Percentiles rank a stretch among this genome's conserved stretches.
Conservation (phyloP, 2,113 vertebrate genomes). For the Bombycilla garrulus region DNA sequence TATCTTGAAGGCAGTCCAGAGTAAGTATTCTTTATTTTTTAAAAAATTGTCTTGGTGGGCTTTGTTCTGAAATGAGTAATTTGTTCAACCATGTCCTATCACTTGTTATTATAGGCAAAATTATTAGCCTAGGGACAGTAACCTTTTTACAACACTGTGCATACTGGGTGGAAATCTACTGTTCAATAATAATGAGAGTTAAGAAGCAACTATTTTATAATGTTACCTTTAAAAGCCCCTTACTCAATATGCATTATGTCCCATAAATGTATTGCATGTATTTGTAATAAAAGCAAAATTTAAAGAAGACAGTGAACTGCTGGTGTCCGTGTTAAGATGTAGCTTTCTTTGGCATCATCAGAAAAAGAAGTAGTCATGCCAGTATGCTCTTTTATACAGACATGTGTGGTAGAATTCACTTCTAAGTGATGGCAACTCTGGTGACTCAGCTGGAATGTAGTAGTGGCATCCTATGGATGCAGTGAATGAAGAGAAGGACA, state of each 20-base stretch:
- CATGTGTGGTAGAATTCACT: not conserved
- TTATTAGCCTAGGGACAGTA: conserved; percentile 30
- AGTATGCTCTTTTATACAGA: not conserved
- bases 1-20: not conserved
- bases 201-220: not conserved
- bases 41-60: not conserved
- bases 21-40: not conserved
- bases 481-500: not conserved
- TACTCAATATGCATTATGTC: conserved; percentile 1
- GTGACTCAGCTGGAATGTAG: not conserved
- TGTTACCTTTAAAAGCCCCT: not conserved
- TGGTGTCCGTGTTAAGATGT: not conserved
- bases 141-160: conserved; percentile 23
- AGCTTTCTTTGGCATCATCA: not conserved
- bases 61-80: not conserved
- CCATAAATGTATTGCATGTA: not conserved
- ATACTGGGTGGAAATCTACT: conserved; percentile 25
- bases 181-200: not conserved
- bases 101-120: not conserved
- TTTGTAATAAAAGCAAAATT: conserved; percentile 52
- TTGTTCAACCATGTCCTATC: not conserved
- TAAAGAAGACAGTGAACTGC: conserved; percentile 4
- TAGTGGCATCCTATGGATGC: not conserved
- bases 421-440: not conserved
- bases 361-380: not conserved